Conservation (phyloP, 2,113 vertebrate genomes). For the Aspidoscelis tigris region DNA sequence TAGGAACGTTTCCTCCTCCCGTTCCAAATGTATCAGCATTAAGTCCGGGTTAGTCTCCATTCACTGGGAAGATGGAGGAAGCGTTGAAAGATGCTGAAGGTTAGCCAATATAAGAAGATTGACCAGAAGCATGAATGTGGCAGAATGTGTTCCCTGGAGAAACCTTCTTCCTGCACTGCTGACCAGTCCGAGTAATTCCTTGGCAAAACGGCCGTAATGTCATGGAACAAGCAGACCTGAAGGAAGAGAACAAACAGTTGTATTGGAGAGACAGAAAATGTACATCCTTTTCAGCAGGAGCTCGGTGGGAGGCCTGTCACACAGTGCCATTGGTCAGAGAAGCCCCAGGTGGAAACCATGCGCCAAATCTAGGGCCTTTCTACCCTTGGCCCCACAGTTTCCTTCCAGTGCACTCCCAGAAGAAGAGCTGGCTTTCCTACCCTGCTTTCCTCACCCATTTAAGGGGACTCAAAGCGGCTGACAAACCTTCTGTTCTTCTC, state of each 20-base stretch:
- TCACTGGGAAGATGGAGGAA: fast-evolving
- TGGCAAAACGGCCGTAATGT: slow-evolving; percentile 70
- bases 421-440: no score
- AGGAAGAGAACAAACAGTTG: not conserved
- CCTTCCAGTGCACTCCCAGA: no score
- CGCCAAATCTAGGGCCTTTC: no score
- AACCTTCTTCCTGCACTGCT: slow-evolving; percentile 79
- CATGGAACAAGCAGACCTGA: slow-evolving; percentile 58
- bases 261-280: not conserved
- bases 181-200: slow-evolving; percentile 76
- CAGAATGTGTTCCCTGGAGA: slow-evolving; percentile 76
- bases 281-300: no score
- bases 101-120: slow-evolving; percentile 45
- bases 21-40: fast-evolving
- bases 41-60: fast-evolving
- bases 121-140: slow-evolving; percentile 68
- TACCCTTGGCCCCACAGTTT: no score
- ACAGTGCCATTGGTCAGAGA: no score
- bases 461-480: no score
- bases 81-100: not conserved
- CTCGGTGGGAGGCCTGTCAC: no score
- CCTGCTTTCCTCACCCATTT: no score
- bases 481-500: no score
- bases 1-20: no score
- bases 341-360: no score